phyloP scores from a whole-genome alignment of 2,888 invertebrate species.

The Resseliella maxima region DNA sequence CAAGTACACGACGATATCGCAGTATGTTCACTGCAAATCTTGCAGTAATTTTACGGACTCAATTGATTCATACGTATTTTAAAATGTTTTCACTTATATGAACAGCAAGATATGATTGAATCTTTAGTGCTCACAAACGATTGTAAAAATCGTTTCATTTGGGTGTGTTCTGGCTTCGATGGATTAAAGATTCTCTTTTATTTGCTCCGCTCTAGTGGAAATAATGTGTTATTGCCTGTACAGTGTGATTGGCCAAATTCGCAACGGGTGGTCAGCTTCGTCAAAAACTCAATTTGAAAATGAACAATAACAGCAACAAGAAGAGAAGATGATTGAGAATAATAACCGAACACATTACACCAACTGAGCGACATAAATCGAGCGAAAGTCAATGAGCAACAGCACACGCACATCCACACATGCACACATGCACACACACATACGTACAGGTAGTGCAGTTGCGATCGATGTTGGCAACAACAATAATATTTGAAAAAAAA shows the following conservation, averaged over 20 bases:
- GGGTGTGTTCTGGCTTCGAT: background rate
- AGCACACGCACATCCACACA: background rate
- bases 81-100: constrained; percentile 20
- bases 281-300: constrained; percentile 52
- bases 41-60: background rate
- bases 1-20: background rate
- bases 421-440: background rate
- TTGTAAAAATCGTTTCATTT: background rate
- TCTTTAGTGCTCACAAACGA: background rate
- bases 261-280: constrained; percentile 50
- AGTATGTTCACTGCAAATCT: constrained; percentile 16
- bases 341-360: constrained; percentile 33
- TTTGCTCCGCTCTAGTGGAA: constrained; percentile 1
- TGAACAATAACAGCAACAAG: constrained; percentile 40
- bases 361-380: constrained; percentile 51
- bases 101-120: constrained; percentile 10
- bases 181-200: constrained; percentile 37
- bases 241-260: constrained; percentile 46
- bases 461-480: background rate
- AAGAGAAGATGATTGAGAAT: constrained; percentile 13
- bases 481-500: background rate
- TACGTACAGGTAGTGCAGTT: background rate
- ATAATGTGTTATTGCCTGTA: constrained; percentile 19
- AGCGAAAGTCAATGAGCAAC: constrained; percentile 54
- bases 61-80: constrained; percentile 41